Conservation (phyloP, 2,888 invertebrate species). For the Cantharis rustica region DNA sequence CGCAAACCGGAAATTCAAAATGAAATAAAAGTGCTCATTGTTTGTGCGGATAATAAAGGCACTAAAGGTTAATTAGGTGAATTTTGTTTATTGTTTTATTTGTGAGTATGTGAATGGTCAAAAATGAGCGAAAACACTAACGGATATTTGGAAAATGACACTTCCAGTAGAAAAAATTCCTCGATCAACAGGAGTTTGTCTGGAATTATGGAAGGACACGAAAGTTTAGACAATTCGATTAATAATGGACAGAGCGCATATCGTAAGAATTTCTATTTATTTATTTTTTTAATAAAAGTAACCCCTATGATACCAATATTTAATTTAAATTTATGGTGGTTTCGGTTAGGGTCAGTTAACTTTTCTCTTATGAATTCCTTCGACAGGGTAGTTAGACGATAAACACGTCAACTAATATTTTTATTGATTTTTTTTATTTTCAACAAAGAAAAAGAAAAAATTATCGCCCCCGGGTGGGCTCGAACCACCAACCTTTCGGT, state of each 20-base stretch:
- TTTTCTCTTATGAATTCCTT: too few relatives aligned
- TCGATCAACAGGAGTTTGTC: slow-evolving; percentile 31
- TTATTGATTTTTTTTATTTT: too few relatives aligned
- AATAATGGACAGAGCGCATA: slow-evolving; percentile 44
- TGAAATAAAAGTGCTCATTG: neutral
- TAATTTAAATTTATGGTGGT: too few relatives aligned
- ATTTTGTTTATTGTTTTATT: neutral
- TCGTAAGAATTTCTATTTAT: slow-evolving; percentile 42
- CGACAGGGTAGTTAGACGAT: too few relatives aligned
- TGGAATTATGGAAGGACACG: slow-evolving; percentile 41
- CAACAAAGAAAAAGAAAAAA: neutral
- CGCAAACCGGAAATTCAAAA: neutral
- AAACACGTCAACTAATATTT: too few relatives aligned
- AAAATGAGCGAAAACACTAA: slow-evolving; percentile 2
- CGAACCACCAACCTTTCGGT: slow-evolving; percentile 99
- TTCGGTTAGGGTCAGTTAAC: too few relatives aligned
- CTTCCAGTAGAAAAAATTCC: neutral
- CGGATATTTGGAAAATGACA: slow-evolving; percentile 1
- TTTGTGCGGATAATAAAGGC: neutral
- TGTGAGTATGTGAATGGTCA: neutral
- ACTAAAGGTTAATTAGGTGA: neutral
- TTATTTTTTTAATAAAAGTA: neutral
- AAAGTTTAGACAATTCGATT: slow-evolving; percentile 27
- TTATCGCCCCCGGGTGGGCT: slow-evolving; percentile 83
- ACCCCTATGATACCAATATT: too few relatives aligned